phyloP scores from a whole-genome alignment of 2,888 invertebrate genomes.

The Junonia oenone region DNA sequence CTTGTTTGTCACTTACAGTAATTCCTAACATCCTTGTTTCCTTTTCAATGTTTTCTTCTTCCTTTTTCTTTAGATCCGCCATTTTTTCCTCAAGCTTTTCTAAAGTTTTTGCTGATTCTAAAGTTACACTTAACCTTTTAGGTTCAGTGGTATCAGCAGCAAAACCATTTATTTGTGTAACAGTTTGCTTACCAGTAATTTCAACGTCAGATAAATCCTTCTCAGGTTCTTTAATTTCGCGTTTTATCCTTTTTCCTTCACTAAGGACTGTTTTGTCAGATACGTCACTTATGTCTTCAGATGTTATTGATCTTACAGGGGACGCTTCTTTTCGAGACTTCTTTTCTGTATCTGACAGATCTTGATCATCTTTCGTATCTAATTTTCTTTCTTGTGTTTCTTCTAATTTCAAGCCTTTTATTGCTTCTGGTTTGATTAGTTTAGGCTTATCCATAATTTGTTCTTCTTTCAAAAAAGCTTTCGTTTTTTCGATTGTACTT shows the following conservation, averaged over 20 bases:
- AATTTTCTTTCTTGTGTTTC: conserved; percentile 23
- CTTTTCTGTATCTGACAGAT: neutral
- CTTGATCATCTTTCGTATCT: conserved; percentile 13
- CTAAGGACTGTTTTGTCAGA: conserved; percentile 68
- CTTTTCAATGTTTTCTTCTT: conserved; percentile 28
- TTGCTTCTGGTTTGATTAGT: neutral
- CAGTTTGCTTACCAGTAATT: neutral
- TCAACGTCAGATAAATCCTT: conserved; percentile 26
- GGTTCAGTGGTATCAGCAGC: conserved; percentile 10
- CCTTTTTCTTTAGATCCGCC: conserved; percentile 54
- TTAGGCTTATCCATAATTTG: conserved; percentile 26
- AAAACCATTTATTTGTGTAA: conserved; percentile 19
- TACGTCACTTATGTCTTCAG: conserved; percentile 74
- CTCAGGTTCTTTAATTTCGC: conserved; percentile 37
- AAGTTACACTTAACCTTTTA: conserved; percentile 43
- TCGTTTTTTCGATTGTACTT: conserved; percentile 53
- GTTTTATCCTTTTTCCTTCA: conserved; percentile 54
- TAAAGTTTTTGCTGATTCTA: conserved; percentile 62
- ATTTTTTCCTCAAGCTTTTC: conserved; percentile 72
- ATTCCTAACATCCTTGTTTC: neutral
- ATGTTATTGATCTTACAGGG: conserved; percentile 57
- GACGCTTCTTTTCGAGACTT: conserved; percentile 50
- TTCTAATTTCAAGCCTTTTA: neutral
- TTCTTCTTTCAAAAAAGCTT: conserved; percentile 46
- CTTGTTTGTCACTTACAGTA: conserved; percentile 17